Percentiles rank a stretch among this genome's conserved stretches.
Evolutionary conservation across 2,888 invertebrate species (phyloP).

Genomic region (Tinea pellionella): DNA sequence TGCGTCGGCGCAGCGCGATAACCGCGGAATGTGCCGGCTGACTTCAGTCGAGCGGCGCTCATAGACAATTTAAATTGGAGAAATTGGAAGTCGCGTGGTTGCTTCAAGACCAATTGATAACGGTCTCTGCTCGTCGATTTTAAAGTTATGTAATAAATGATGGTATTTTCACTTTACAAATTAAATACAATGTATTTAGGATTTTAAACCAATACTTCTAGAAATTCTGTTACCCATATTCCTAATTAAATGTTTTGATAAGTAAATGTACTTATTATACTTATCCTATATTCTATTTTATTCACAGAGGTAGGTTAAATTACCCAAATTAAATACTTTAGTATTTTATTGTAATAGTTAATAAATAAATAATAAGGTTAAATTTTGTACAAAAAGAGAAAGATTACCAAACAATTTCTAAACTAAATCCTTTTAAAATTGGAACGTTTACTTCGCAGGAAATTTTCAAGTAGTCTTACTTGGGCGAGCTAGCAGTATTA

Average conservation of each 20-base stretch:
- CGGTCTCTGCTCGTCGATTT: constrained; percentile 23
- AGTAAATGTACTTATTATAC: too few species aligned
- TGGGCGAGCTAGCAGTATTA: constrained; percentile 55
- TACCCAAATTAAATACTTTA: too few species aligned
- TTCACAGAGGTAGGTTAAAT: too few species aligned
- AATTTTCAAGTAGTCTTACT: constrained; percentile 63
- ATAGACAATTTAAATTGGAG: constrained; percentile 68
- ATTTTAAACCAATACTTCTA: too few species aligned
- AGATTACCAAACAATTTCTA: constrained; percentile 20
- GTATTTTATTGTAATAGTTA: neutral
- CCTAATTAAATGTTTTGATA: too few species aligned
- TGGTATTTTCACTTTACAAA: neutral
- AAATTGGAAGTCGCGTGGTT: constrained; percentile 50
- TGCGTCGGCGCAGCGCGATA: constrained; percentile 57
- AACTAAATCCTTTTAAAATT: constrained; percentile 12
- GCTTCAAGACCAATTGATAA: constrained; percentile 46
- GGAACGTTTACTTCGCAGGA: constrained; percentile 51
- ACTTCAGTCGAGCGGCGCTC: constrained; percentile 62
- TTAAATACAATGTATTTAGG: neutral
- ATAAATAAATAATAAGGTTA: neutral
- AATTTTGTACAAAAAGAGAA: neutral
- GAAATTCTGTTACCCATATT: too few species aligned
- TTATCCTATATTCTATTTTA: too few species aligned
- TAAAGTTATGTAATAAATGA: constrained; percentile 6
- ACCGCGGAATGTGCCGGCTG: constrained; percentile 62